A percentile compares a stretch with the other conserved stretches of the same genome.
phyloP scores from a whole-genome alignment of 2,888 invertebrate genomes.

The Toxonevra muliebris region DNA sequence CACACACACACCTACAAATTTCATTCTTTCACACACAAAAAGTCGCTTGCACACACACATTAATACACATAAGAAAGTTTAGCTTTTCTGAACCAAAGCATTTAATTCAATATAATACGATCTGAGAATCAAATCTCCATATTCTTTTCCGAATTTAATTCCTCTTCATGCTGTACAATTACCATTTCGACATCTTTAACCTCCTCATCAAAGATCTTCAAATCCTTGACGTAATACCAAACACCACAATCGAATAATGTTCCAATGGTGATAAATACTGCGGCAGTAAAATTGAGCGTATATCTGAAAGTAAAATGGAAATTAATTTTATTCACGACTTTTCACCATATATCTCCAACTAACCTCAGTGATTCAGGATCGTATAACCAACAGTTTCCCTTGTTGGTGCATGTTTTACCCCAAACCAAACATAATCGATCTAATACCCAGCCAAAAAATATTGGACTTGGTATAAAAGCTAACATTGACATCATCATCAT shows the following conservation, averaged over 20 bases:
- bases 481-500: constrained; percentile 75
- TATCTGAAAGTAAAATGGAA: constrained; percentile 62
- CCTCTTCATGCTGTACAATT: constrained; percentile 61
- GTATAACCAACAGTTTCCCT: constrained; percentile 80
- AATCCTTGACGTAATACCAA: constrained; percentile 75
- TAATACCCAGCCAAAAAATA: constrained; percentile 78
- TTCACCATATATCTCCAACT: not conserved
- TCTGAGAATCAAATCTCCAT: constrained; percentile 51
- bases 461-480: constrained; percentile 80
- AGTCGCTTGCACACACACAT: no score
- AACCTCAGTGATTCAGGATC: constrained; percentile 70
- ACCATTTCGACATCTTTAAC: constrained; percentile 61
- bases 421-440: constrained; percentile 73
- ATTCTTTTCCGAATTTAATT: constrained; percentile 57
- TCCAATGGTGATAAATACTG: constrained; percentile 72
- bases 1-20: no score
- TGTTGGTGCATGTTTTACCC: constrained; percentile 76
- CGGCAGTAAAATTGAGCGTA: constrained; percentile 73
- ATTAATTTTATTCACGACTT: not conserved
- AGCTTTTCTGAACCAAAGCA: constrained; percentile 41
- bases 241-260: constrained; percentile 73
- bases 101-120: not conserved
- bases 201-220: constrained; percentile 76
- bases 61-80: constrained; percentile 30
- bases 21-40: no score